Evolutionary conservation across 2,888 invertebrate genomes (phyloP).

Genomic region (Pristionchus entomophagus): DNA sequence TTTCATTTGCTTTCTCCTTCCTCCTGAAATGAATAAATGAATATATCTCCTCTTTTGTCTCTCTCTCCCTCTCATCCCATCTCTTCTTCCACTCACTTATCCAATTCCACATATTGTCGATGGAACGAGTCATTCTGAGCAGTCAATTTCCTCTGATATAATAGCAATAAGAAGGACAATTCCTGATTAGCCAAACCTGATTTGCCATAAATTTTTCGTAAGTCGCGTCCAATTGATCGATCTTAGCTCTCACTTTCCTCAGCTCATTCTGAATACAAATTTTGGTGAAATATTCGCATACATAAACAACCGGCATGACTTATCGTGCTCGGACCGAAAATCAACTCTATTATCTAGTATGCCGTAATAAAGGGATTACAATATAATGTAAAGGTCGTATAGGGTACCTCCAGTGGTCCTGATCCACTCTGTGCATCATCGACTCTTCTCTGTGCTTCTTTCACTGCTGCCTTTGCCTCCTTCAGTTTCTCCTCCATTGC

Average conservation of each 20-base stretch:
- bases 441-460: background rate
- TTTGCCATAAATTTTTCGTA: constrained; percentile 21
- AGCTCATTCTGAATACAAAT: constrained; percentile 1
- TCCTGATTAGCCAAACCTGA: no score
- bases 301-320: no score
- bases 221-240: constrained; percentile 24
- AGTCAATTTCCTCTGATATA: constrained; percentile 9
- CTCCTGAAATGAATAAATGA: background rate
- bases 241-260: background rate
- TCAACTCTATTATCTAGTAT: background rate
- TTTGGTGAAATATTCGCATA: no score
- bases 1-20: background rate
- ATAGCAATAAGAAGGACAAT: no score
- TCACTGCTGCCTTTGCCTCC: background rate
- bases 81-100: background rate
- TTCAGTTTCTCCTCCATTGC: background rate
- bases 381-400: background rate
- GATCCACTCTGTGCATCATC: background rate
- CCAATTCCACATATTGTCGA: background rate
- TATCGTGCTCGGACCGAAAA: background rate
- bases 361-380: background rate
- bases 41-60: background rate
- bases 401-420: constrained; percentile 15
- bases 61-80: background rate
- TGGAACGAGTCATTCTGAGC: background rate